These are phyloP conservation scores for Drosophila borborema DNA, from an alignment of 2,888 invertebrate genomes.

Conservation along the genomic window DNA sequence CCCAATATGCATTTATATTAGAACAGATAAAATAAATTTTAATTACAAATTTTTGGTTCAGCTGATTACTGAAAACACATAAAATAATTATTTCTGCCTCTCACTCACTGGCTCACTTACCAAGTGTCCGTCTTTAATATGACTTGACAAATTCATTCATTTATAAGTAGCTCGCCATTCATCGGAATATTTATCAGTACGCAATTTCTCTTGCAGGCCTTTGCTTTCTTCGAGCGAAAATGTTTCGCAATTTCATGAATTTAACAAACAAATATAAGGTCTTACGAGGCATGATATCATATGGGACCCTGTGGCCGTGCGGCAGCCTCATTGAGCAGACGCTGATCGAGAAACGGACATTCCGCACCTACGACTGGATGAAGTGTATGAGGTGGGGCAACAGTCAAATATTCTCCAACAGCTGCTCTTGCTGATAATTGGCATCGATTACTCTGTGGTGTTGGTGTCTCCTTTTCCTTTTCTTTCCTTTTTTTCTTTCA, in stretches of 20 bases:
- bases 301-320: slow-evolving; percentile 87
- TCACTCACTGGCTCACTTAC: too few relatives aligned
- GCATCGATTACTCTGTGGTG: slow-evolving; percentile 8
- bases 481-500: not conserved
- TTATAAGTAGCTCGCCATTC: not conserved
- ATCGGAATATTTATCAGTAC: slow-evolving; percentile 2
- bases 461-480: not conserved
- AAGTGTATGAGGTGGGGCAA: slow-evolving; percentile 86
- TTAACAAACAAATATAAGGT: slow-evolving; percentile 86
- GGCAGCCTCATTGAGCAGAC: slow-evolving; percentile 87
- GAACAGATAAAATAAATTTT: too few relatives aligned
- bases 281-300: slow-evolving; percentile 87
- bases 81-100: not conserved
- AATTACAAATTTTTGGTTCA: too few relatives aligned
- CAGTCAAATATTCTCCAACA: slow-evolving; percentile 4
- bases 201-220: slow-evolving; percentile 43
- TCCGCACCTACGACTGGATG: slow-evolving; percentile 86
- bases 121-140: too few relatives aligned
- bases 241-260: slow-evolving; percentile 85
- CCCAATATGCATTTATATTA: too few relatives aligned
- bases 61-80: not conserved
- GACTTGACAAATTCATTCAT: too few relatives aligned
- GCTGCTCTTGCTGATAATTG: slow-evolving; percentile 31
- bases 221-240: slow-evolving; percentile 38
- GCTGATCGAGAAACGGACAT: slow-evolving; percentile 86